Conservation (phyloP, 1,140 invertebrate species). For the Apis dorsata region DNA sequence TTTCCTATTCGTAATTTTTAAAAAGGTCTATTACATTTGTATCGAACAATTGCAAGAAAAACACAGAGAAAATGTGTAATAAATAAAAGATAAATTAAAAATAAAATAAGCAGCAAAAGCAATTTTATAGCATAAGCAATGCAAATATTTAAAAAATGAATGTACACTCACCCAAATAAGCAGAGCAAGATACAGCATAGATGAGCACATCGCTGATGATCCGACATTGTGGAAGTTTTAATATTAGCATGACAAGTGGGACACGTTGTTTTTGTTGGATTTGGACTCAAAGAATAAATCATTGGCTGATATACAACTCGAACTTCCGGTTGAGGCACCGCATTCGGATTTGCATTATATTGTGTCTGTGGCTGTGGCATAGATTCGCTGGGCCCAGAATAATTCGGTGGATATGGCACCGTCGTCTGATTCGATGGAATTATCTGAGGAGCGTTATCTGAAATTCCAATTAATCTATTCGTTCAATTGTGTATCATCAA, state of each 20-base stretch:
- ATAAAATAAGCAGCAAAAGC: not conserved
- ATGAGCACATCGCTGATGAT: conserved; percentile 77
- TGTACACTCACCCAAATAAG: conserved; percentile 72
- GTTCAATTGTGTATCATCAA: not conserved
- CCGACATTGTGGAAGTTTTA: conserved; percentile 76
- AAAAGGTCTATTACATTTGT: not conserved
- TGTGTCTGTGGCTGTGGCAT: conserved; percentile 20
- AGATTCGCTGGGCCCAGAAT: conserved; percentile 45
- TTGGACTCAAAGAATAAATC: conserved; percentile 67
- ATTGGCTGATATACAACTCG: conserved; percentile 71
- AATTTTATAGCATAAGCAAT: not conserved
- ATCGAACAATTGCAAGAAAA: not conserved
- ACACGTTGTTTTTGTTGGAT: conserved; percentile 75
- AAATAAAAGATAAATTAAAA: not conserved
- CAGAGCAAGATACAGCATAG: conserved; percentile 78
- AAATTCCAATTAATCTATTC: conserved; percentile 32
- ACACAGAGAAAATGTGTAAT: too few relatives aligned
- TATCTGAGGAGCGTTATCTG: conserved; percentile 53
- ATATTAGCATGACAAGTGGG: conserved; percentile 75
- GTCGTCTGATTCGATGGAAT: conserved; percentile 47
- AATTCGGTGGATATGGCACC: conserved; percentile 51
- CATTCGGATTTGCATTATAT: conserved; percentile 51
- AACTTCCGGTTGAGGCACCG: conserved; percentile 63
- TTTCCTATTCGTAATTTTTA: too few relatives aligned
- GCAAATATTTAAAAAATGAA: not conserved